A percentile compares a stretch with the other conserved stretches of the same genome.
Evolutionary conservation across 2,888 invertebrate genomes (phyloP).

Genomic region (Caenorhabditis imperialis): DNA sequence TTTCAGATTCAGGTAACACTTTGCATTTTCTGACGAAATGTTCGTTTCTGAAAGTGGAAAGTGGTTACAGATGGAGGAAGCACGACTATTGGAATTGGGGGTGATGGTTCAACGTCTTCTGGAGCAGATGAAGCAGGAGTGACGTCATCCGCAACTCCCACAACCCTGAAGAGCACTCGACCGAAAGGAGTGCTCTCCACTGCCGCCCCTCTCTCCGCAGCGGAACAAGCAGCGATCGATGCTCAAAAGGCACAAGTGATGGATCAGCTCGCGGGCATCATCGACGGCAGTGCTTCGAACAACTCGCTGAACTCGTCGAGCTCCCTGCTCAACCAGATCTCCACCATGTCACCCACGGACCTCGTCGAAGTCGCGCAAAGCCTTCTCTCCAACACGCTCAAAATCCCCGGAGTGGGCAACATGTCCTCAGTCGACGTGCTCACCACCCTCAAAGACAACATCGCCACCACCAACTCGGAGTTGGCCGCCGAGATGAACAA

Average conservation of each 20-base stretch:
- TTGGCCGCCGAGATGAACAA: conserved; percentile 37
- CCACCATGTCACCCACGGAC: conserved; percentile 24
- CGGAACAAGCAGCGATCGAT: conserved; percentile 38
- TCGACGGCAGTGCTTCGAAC: conserved; percentile 14
- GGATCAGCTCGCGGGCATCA: conserved; percentile 19
- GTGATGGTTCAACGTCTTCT: neutral
- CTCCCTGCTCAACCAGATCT: conserved; percentile 37
- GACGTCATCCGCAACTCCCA: neutral
- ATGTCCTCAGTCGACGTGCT: conserved; percentile 37
- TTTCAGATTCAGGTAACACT: too few relatives aligned
- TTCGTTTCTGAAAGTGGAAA: too few relatives aligned
- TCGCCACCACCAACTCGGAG: conserved; percentile 38
- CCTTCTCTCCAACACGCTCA: conserved; percentile 26
- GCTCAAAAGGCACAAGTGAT: conserved; percentile 21
- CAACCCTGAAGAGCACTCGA: neutral
- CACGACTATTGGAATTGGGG: neutral
- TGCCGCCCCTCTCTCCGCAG: conserved; percentile 23
- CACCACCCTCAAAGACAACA: conserved; percentile 24
- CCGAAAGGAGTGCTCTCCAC: conserved; percentile 12
- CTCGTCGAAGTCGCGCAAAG: conserved; percentile 49
- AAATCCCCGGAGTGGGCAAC: conserved; percentile 37
- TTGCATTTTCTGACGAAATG: too few relatives aligned
- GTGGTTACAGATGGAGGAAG: neutral
- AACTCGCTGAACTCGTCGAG: conserved; percentile 16
- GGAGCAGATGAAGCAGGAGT: neutral